phyloP scores from a whole-genome alignment of 2,113 vertebrate species.

The Cyprinus carpio region DNA sequence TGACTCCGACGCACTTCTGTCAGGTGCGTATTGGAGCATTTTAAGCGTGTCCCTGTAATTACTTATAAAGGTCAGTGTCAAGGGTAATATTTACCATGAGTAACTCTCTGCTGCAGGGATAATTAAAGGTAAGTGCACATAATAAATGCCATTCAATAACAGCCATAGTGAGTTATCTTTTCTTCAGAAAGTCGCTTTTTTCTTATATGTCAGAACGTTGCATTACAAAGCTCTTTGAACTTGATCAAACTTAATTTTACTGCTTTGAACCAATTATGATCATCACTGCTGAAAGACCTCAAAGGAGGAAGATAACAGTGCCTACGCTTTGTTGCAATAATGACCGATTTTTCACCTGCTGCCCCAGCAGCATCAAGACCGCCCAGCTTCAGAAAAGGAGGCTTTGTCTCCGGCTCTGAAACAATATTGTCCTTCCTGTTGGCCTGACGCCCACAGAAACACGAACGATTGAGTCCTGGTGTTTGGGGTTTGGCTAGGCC shows the following conservation, averaged over 20 bases:
- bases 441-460: conserved; percentile 46
- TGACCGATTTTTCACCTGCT: conserved; percentile 34
- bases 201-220: neutral
- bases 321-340: conserved; percentile 12
- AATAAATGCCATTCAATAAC: conserved; percentile 41
- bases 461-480: conserved; percentile 29
- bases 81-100: conserved; percentile 38
- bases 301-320: conserved; percentile 18
- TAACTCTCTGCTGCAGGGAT: conserved; percentile 16
- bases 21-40: neutral
- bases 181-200: neutral
- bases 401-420: conserved; percentile 51
- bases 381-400: conserved; percentile 29
- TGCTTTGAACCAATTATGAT: conserved; percentile 35
- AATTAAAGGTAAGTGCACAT: conserved; percentile 41
- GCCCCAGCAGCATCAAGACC: neutral
- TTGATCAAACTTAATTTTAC: conserved; percentile 32
- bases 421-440: conserved; percentile 59
- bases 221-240: conserved; percentile 48
- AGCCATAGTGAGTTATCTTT: neutral
- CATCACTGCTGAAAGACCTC: conserved; percentile 41
- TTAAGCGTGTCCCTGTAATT: conserved; percentile 42
- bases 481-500: conserved; percentile 41
- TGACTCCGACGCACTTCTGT: neutral
- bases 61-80: conserved; percentile 47